Evolutionary conservation across 2,797 vertebrate genomes (phyloP), one percentile per base, ranked within the genome.

Genomic region (Prionace glauca): DNA sequence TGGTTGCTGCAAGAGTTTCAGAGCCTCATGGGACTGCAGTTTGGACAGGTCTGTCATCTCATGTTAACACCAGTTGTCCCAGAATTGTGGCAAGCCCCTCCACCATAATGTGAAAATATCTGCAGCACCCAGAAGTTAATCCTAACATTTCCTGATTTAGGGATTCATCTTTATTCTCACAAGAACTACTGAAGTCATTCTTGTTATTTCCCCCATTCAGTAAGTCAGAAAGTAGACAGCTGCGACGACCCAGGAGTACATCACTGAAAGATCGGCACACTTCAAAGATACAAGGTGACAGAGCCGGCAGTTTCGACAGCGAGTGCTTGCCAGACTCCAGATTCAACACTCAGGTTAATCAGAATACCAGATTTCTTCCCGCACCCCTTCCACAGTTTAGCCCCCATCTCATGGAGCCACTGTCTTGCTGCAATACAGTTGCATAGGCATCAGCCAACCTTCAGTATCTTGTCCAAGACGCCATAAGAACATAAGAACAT

Each of bases 231-330:
- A 97, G 97, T 96, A 97, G 96, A 96, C 96, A 98, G 95, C 97
- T 96, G 91, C 97, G 98, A 79, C 97, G 97, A 95, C 97, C 97
- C 60, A 97, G 98, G 96, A 98, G 98, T 97, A 98, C 98, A 69
- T 98, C 98, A 87, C 97, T 98, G 97, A 98, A 98, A 96, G 98
- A 98, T 97, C 96, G 98, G 60, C 98, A 98, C 96, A 98, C 98
- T 97, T 98, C 97, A n/a, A 97, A 98, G 96, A 97, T 97, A 11
- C 98, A 98, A 96, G 97, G 97, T 36, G 97, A 98, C 96, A 96
- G 97, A 92, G 98, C 97, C 86, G 97, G 97, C 97, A 98, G 98
- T 96, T 97, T 98, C 96, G 98, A 98, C 96, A 98, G 97, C 62
- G 98, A 98, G 96, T 97, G 96, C 95, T 98, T 98, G 56, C 97